Percentiles rank a stretch among this genome's conserved stretches.
phyloP scores from a whole-genome alignment of 2,888 invertebrate genomes.

The Drosophila longiperda region DNA sequence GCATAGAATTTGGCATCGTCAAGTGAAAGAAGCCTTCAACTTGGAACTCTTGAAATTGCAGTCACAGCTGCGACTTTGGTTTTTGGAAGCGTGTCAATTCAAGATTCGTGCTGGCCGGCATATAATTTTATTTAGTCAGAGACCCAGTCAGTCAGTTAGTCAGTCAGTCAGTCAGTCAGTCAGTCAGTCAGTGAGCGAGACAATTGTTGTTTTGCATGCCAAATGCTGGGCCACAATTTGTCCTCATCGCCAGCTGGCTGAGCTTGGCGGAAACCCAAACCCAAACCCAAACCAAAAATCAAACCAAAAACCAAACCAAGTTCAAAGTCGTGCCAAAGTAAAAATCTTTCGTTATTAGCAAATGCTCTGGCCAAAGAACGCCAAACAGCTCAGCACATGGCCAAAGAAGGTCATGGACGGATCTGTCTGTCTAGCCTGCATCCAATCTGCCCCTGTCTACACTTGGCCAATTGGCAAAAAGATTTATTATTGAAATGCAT shows the following conservation, averaged over 20 bases:
- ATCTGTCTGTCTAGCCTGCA: constrained; percentile 37
- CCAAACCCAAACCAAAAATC: constrained; percentile 28
- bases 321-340: constrained; percentile 80
- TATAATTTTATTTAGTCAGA: constrained; percentile 71
- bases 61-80: constrained; percentile 22
- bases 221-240: constrained; percentile 74
- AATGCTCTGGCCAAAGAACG: constrained; percentile 37
- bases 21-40: constrained; percentile 47
- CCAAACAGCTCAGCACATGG: constrained; percentile 10
- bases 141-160: constrained; percentile 17
- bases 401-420: constrained; percentile 81
- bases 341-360: constrained; percentile 65
- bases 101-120: constrained; percentile 65
- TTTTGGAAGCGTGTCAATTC: constrained; percentile 63
- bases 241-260: constrained; percentile 57
- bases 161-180: constrained; percentile 28
- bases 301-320: constrained; percentile 63
- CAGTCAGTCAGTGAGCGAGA: constrained; percentile 17
- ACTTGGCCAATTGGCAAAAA: constrained; percentile 75
- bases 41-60: constrained; percentile 26
- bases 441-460: constrained; percentile 28
- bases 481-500: constrained; percentile 81
- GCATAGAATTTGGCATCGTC: constrained; percentile 27
- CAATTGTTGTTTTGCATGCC: constrained; percentile 71
- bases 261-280: constrained; percentile 15